Evolutionary conservation across 1,140 invertebrate genomes (phyloP), one percentile per base, ranked within the genome.

Genomic region (Caenorhabditis tropicalis): DNA sequence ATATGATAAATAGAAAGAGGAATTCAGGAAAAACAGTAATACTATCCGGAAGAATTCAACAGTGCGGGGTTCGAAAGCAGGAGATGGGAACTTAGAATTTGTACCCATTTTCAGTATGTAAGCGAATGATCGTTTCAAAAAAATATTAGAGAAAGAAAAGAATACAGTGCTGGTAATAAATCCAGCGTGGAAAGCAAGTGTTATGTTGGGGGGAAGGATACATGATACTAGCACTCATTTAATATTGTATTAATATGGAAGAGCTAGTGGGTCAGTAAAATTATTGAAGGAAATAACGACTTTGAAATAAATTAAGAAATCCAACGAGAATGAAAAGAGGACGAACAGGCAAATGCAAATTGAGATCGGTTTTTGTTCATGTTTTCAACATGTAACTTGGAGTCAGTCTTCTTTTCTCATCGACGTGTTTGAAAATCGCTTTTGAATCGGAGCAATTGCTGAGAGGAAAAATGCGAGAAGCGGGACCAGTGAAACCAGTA

Each of bases 401-500:
- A 7, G 39, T 36, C 24, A 70, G 19, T 70, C 60, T 36, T 70
- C 60, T 36, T 70, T 70, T 36, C 39, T 36, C 16, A 36, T 33
- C 21, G n/a, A 19, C 19, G 16, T 4, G 39, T 16, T 70, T n/a
- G 60, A 70, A 39, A 70, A 70, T 36, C 81, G 53, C 4, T 24
- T 39, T 6, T 82, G 81, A 12, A 82, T 27, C 19, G 81, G 81
- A 16, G 27, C 33, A 24, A 82, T 19, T 4, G 39, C 33, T 21
- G 49, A 27, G 9, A 82, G 53, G 10, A 82, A 5, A 4, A 82
- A 21, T 4, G 81, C 81, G n/a, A 82, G 81, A 56, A 56, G 56
- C 33, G 81, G 81, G 6, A 65, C 81, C 81, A 82, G 53, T 39
- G 81, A 82, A 6, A 82, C 33, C n/a, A 82, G 36, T 12, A 65